Evolutionary conservation across 2,797 vertebrate species (phyloP).

Genomic region (Hirundo rustica): DNA sequence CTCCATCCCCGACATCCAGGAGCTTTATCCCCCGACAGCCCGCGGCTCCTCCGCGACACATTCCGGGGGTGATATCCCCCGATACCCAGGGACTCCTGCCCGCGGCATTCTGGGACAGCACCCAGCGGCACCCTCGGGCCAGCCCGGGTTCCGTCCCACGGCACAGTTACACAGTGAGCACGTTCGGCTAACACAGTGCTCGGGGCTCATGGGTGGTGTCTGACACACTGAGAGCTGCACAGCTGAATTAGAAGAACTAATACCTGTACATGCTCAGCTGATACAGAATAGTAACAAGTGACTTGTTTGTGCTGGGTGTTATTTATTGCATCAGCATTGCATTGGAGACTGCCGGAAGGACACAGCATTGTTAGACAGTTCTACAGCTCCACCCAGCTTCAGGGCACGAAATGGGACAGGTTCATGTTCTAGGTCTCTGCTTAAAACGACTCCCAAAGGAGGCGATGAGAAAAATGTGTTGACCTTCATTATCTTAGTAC

Average conservation of each 20-base stretch:
- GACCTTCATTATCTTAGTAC: neutral
- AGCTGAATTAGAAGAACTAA: neutral
- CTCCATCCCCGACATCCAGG: neutral
- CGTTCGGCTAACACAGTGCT: neutral
- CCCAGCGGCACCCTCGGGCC: neutral
- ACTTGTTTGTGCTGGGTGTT: neutral
- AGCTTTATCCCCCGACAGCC: neutral
- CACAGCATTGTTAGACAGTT: neutral
- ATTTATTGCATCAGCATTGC: neutral
- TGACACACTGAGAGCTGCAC: neutral
- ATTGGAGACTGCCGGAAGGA: neutral
- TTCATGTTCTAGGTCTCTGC: neutral
- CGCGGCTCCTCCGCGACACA: neutral
- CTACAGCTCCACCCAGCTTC: constrained; percentile 28
- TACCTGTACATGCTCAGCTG: neutral
- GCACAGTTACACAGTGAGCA: neutral
- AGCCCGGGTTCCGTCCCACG: neutral
- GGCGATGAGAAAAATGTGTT: neutral
- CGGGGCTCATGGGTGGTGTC: neutral
- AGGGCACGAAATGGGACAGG: neutral
- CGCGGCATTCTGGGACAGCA: neutral
- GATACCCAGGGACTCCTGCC: neutral
- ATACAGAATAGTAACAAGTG: accelerated
- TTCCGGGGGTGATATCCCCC: no score
- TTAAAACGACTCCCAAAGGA: neutral